Conservation (phyloP, 2,797 vertebrate genomes). For the Sebastes hopkinsi region DNA sequence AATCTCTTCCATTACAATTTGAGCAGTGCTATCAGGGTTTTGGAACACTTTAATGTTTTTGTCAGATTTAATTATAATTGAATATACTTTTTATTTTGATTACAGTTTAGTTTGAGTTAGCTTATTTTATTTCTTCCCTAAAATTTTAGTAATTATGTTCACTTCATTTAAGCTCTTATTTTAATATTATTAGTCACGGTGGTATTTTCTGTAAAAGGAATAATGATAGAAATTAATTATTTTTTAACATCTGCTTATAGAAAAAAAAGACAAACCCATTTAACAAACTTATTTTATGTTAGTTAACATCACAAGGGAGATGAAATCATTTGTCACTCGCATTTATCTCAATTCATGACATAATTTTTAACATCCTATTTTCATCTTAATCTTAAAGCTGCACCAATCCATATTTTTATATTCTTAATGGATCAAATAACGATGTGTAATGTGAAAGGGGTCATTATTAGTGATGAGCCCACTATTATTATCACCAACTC, state of each 20-base stretch:
- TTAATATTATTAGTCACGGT: neutral
- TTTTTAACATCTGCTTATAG: neutral
- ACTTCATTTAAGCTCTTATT: neutral
- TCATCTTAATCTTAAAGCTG: neutral
- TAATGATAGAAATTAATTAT: neutral
- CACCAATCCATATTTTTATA: neutral
- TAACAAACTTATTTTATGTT: neutral
- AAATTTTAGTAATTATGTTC: neutral
- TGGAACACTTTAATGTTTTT: no score
- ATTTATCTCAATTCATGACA: neutral
- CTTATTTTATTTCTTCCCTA: neutral
- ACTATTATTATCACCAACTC: neutral
- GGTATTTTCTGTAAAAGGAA: neutral
- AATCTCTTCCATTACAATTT: neutral
- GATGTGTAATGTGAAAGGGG: neutral
- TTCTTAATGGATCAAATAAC: neutral
- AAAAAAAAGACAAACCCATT: neutral
- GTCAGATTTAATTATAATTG: neutral
- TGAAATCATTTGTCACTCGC: no score
- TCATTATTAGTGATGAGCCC: neutral
- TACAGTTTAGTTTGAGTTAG: neutral
- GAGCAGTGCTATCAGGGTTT: no score
- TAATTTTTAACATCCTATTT: neutral
- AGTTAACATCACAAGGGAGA: neutral
- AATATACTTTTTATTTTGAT: neutral